A percentile compares a stretch with the other conserved stretches of the same genome.
phyloP scores from a whole-genome alignment of 2,888 invertebrate genomes.

The Diarsia brunnea region DNA sequence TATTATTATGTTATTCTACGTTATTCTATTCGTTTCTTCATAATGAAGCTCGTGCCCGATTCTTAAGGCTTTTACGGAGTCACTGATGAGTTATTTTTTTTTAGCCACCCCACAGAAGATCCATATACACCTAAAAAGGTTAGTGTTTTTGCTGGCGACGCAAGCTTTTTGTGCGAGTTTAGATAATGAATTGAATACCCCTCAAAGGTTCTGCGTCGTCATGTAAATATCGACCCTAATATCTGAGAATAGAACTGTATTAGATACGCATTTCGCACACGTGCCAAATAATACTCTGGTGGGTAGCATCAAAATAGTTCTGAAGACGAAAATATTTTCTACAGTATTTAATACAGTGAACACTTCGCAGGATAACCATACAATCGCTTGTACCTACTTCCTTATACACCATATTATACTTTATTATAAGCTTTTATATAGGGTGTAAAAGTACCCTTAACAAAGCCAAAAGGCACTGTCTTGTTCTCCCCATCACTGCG shows the following conservation, averaged over 20 bases:
- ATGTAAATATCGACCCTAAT: conserved; percentile 64
- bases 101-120: too few relatives aligned
- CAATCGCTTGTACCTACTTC: background rate
- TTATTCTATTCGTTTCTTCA: background rate
- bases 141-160: conserved; percentile 32
- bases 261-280: conserved; percentile 42
- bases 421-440: background rate
- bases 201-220: conserved; percentile 55
- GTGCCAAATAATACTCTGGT: conserved; percentile 35
- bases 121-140: background rate
- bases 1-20: too few relatives aligned
- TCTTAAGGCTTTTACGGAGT: background rate
- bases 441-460: too few relatives aligned
- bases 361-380: background rate
- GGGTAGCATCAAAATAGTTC: conserved; percentile 20
- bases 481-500: too few relatives aligned
- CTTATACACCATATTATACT: background rate
- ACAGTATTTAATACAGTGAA: background rate
- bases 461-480: too few relatives aligned
- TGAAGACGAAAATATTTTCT: conserved; percentile 27
- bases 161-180: conserved; percentile 36
- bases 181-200: conserved; percentile 57
- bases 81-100: background rate
- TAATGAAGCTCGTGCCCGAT: background rate
- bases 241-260: conserved; percentile 56